Base-by-base conservation (phyloP, 2,113 vertebrate genomes). In the Raja brachyura region DNA sequence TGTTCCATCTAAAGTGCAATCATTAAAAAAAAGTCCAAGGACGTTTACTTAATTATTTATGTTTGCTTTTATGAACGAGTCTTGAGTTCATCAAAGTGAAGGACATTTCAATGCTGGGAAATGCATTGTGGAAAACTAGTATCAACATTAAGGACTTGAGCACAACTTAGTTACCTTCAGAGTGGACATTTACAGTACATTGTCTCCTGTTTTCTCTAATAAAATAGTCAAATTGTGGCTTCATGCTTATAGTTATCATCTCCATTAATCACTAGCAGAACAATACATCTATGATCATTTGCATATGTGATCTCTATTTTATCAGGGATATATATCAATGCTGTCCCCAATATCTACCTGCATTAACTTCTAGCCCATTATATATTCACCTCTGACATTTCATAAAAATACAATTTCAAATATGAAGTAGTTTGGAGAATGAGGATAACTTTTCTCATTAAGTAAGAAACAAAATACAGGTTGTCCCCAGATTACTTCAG, bases 1-100 rank as follows among this genome's bases (percentile, higher is more conserved):
- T 33, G 1, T 77, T 77, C 13, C 75, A n/a, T 5, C 75, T 13
- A 33, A 33, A 33, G 31, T 75, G n/a, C 11, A 77, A 14, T 33
- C 75, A 77, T 33, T 31, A 3, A 77, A 77, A 77, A 31, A 31
- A 77, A 33, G 75, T 77, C n/a, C 75, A 77, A 77, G 75, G 75
- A 77, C 10, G 11, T 77, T 77, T 77, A 77, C n/a, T 77, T 77
- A 77, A 77, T 75, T 63, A 88, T 88, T 61, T 33, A 88, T n/a
- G 13, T 88, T 88, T 33, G 28, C 10, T 88, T 88, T 88, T n/a
- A n/a, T 31, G 61, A 85, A 88, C 18, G 83, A 8, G 63, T 88
- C 59, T 88, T 88, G 18, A 31, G 83, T 13, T 63, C 28, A 63
- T 31, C 11, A 63, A 8, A 31, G n/a, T 88, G 54, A 88, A 31